These are phyloP conservation scores for Trinectes maculatus DNA, from an alignment of 2,113 vertebrate genomes.

Conservation along the genomic window DNA sequence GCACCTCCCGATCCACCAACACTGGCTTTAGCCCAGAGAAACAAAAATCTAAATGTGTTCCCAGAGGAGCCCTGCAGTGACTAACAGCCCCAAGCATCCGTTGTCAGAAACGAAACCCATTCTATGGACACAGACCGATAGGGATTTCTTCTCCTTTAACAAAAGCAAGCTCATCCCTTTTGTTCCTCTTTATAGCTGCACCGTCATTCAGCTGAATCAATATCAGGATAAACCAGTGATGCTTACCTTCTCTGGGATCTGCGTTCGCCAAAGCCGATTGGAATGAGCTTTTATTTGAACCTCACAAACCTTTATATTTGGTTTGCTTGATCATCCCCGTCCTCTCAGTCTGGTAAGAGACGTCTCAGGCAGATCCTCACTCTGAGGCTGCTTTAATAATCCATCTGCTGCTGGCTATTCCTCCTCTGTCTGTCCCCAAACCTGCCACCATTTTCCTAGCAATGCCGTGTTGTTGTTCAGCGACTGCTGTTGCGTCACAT, in stretches of 20 bases:
- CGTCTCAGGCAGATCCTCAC: constrained; percentile 43
- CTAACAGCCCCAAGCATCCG: constrained; percentile 2
- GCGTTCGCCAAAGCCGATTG: constrained; percentile 43
- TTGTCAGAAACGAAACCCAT: constrained; percentile 39
- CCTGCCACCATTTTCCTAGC: constrained; percentile 81
- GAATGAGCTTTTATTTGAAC: constrained; percentile 35
- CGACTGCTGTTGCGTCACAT: constrained; percentile 69
- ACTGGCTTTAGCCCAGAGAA: constrained; percentile 42
- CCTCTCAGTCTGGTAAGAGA: constrained; percentile 19
- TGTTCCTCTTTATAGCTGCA: constrained; percentile 6
- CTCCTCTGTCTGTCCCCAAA: constrained; percentile 56
- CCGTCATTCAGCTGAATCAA: constrained; percentile 19
- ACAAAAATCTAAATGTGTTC: constrained; percentile 17
- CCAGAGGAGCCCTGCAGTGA: constrained; percentile 32
- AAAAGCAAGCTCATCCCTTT: constrained; percentile 31
- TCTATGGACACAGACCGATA: constrained; percentile 4
- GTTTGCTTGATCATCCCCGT: constrained; percentile 32
- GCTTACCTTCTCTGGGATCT: constrained; percentile 67
- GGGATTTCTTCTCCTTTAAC: constrained; percentile 13
- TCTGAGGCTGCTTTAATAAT: constrained; percentile 40
- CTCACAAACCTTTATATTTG: constrained; percentile 32
- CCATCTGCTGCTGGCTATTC: constrained; percentile 32
- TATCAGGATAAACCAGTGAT: constrained; percentile 23
- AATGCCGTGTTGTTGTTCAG: constrained; percentile 81
- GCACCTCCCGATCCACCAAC: constrained; percentile 25